phyloP scores from a whole-genome alignment of 2,888 invertebrate genomes.

The Polydrusus cervinus region DNA sequence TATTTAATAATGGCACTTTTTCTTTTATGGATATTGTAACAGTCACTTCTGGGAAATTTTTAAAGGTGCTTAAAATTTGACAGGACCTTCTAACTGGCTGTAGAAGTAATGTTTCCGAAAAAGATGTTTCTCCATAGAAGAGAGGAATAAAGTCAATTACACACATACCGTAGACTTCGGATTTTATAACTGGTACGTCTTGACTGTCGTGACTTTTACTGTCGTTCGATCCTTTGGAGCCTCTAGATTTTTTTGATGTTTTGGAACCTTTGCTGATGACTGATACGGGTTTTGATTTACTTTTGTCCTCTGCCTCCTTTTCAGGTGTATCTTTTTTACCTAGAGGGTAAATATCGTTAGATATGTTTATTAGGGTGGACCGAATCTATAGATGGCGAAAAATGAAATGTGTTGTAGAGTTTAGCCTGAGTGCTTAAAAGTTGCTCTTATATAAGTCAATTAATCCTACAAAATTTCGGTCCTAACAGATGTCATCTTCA shows the following conservation, averaged over 20 bases:
- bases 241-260: constrained; percentile 27
- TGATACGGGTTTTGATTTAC: constrained; percentile 32
- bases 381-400: too few relatives aligned
- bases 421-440: too few relatives aligned
- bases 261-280: constrained; percentile 17
- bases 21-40: constrained; percentile 59
- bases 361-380: too few relatives aligned
- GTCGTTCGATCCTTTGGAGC: constrained; percentile 11
- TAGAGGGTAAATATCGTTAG: too few relatives aligned
- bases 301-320: constrained; percentile 32
- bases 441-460: too few relatives aligned
- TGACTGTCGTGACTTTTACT: constrained; percentile 8
- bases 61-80: constrained; percentile 61
- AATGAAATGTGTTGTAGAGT: too few relatives aligned
- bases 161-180: constrained; percentile 59
- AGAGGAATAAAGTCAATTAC: constrained; percentile 61
- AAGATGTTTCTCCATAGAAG: constrained; percentile 57
- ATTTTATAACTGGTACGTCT: constrained; percentile 13
- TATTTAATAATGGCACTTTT: constrained; percentile 45
- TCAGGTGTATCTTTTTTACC: neutral
- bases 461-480: too few relatives aligned
- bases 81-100: constrained; percentile 58
- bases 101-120: constrained; percentile 59
- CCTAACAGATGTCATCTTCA: too few relatives aligned
- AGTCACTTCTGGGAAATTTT: constrained; percentile 63